Evolutionary conservation across 2,797 vertebrate genomes (phyloP), one percentile per base, ranked within the genome.

Genomic region (Hippocampus kuda): DNA sequence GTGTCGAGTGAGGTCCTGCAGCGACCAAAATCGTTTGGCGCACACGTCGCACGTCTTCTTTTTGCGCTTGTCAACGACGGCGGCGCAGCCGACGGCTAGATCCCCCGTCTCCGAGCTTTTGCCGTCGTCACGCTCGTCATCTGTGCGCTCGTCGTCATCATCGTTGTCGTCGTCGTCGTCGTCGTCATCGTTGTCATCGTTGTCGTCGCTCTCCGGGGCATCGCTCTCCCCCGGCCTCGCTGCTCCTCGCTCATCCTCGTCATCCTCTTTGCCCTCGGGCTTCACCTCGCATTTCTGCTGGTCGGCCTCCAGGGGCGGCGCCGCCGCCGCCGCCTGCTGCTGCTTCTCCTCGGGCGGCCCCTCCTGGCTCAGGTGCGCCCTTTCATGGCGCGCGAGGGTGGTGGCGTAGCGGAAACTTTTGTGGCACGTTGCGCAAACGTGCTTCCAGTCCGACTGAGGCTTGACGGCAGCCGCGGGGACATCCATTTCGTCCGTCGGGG

Each of bases 11-110:
- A 99, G 91, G 86, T 99, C 97, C 85, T 99, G 97, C 78, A 99
- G 92, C 22, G 95, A 98, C 97, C 97, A 99, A 90, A 99, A 99
- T 46, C 96, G 88, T 76, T 99, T 99, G 69, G 90, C 93, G 75
- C 97, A 99, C 67, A 98, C 94, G 3, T 86, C 92, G 82, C 97
- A 99, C 77, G 98, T 93, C 85, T 99, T 99, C 89, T 98, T 99
- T 88, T 98, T 99, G 86, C 97, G 92, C 88, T 98, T 99, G 87
- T 99, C 97, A 0, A 94, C 91, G 67, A 34, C 63, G 44, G 44
- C 44, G 81, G 71, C 0, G 70, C n/a, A 26, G 66, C 81, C 30
- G 8, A 8, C 20, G 30, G 27, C 59, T 2, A 18, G 8, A 75
- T 83, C 85, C 16, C 90, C 86, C 64, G 79, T 81, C 70, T 91